Base-by-base conservation (phyloP, 2,113 vertebrate species). In the Acanthisitta chloris region DNA sequence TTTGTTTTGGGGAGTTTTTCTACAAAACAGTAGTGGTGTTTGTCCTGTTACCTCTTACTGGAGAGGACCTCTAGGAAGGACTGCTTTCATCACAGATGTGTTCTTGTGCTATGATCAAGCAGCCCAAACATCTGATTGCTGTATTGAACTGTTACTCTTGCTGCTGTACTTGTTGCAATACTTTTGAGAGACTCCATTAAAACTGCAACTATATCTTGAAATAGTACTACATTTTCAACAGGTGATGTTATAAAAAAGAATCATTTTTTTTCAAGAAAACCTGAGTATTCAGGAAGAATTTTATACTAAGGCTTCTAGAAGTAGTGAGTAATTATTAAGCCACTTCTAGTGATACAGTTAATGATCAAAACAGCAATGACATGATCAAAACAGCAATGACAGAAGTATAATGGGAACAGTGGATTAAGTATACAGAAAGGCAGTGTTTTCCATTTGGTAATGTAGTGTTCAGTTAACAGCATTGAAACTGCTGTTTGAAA, bases 241-340 rank as follows among this genome's bases (percentile, higher is more conserved):
- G 48, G 8, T 62, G 40, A 55, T 83, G 45, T 12, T 51, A 54
- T 51, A 45, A 87, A 86, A 81, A 86, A 26, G 3, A 11, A 25
- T 0, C 31, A 4, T 17, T 42, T 58, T 84, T 74, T 79, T 92
- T 54, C 45, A 43, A 78, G 67, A 95, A 85, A 77, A 69, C 24
- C 31, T n/a, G 23, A 69, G 62, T 21, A 83, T 69, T 57, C 77
- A 62, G 58, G 58, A 91, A 67, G 24, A 65, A n/a, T 62, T 66
- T 92, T 64, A 51, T 82, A 28, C 45, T 57, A 70, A 81, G 51
- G 28, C 49, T 82, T 90, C 58, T 55, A 91, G 83, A 91, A 96
- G 70, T 42, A 88, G 43, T 71, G 69, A 87, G 11, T 90, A 95
- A 92, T 95, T 85, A 94, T 97, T 94, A 97, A 97, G 40, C 73